These are phyloP conservation scores for Istiophorus platypterus DNA, from an alignment of 2,113 vertebrate species.

Conservation along the genomic window DNA sequence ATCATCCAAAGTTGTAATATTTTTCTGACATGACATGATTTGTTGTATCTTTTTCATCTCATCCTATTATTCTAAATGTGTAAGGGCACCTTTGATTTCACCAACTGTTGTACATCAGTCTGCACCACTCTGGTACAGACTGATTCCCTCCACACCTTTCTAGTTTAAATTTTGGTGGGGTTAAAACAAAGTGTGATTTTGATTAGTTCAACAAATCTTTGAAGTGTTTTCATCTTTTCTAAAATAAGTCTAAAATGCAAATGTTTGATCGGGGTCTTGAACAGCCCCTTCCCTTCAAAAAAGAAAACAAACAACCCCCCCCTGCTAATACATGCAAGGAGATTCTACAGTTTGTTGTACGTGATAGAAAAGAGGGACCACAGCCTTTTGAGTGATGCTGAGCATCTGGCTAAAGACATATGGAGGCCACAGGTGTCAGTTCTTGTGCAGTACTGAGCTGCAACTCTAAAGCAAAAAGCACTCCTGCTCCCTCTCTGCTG, in stretches of 20 bases:
- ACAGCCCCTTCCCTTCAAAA: neutral
- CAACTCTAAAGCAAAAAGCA: constrained; percentile 48
- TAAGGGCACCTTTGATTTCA: constrained; percentile 53
- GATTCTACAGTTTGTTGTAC: neutral
- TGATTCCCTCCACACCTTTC: constrained; percentile 3
- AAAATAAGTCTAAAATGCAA: constrained; percentile 28
- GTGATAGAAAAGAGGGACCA: constrained; percentile 21
- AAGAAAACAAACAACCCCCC: neutral
- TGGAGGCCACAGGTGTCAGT: constrained; percentile 45
- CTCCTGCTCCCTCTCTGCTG: neutral
- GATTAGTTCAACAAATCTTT: constrained; percentile 39
- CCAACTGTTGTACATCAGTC: constrained; percentile 27
- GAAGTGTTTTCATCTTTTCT: constrained; percentile 1
- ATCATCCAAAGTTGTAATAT: constrained; percentile 14
- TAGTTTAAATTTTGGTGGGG: constrained; percentile 9
- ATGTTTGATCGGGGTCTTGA: constrained; percentile 56
- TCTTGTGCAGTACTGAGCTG: constrained; percentile 51
- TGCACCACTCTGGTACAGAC: neutral
- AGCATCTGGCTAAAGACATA: constrained; percentile 46
- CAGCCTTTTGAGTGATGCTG: constrained; percentile 31
- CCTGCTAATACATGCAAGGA: constrained; percentile 1
- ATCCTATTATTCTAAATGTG: constrained; percentile 6
- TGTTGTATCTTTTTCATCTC: neutral
- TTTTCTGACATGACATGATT: neutral
- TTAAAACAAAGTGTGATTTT: constrained; percentile 37